phyloP scores from a whole-genome alignment of 2,797 vertebrate genomes.

The Dryobates pubescens region DNA sequence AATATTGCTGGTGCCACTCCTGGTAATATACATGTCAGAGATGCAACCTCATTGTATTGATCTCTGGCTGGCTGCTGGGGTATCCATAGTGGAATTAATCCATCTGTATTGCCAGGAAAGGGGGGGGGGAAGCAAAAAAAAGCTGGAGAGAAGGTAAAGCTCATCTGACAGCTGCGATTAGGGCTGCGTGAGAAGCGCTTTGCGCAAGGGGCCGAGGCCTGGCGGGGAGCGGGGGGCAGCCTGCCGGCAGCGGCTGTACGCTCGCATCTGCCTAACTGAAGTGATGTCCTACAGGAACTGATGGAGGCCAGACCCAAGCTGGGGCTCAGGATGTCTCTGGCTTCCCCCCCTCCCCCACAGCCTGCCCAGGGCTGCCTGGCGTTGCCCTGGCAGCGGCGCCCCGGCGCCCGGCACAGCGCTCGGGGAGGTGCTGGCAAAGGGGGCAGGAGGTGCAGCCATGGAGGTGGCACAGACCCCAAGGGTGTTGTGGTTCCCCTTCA shows the following conservation, averaged over 20 bases:
- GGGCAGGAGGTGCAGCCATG: no score
- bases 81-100: conserved; percentile 50
- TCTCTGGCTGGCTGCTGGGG: conserved; percentile 34
- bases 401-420: no score
- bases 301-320: conserved; percentile 66
- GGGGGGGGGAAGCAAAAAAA: not conserved
- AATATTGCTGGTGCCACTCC: conserved; percentile 12
- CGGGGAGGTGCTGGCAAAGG: no score
- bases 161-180: conserved; percentile 76
- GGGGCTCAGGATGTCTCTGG: not conserved
- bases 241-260: conserved; percentile 62
- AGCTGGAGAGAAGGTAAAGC: conserved; percentile 59
- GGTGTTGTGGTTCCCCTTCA: no score
- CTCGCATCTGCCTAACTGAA: conserved; percentile 69
- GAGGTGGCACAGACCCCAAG: no score
- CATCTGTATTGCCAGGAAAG: not conserved
- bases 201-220: conserved; percentile 57
- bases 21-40: conserved; percentile 57
- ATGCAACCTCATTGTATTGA: conserved; percentile 55
- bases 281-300: conserved; percentile 69
- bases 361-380: no score
- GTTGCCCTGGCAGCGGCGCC: no score
- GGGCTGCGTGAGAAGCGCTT: conserved; percentile 72
- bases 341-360: not conserved
- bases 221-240: conserved; percentile 54